phyloP scores from a whole-genome alignment of 1,140 invertebrate species.

The Formica exsecta region DNA sequence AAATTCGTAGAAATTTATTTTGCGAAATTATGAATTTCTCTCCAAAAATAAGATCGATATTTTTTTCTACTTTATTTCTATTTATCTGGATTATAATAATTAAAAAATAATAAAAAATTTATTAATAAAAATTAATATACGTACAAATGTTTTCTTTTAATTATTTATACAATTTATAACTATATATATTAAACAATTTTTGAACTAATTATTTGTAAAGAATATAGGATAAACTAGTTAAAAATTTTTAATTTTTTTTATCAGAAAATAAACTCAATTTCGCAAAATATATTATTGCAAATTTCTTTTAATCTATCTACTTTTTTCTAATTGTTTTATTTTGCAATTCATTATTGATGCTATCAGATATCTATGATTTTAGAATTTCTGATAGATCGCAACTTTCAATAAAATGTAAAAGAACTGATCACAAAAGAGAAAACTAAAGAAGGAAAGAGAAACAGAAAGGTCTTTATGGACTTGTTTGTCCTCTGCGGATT shows the following conservation, averaged over 20 bases:
- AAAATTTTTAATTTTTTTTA: background rate
- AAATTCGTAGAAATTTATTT: conserved; percentile 18
- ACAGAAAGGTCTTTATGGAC: conserved; percentile 76
- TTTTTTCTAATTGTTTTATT: background rate
- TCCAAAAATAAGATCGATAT: conserved; percentile 1
- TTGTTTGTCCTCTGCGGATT: conserved; percentile 78
- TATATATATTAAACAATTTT: background rate
- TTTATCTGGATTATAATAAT: background rate
- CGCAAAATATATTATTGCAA: background rate
- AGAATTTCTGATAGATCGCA: conserved; percentile 52
- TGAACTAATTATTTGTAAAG: background rate
- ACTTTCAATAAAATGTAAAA: conserved; percentile 68
- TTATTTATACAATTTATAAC: background rate
- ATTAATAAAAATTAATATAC: background rate
- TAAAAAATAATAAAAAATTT: background rate
- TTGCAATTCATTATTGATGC: conserved; percentile 6
- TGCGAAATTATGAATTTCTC: conserved; percentile 13
- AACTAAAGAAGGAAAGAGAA: conserved; percentile 36
- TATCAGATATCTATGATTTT: background rate
- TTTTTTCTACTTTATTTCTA: background rate
- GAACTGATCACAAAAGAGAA: conserved; percentile 46
- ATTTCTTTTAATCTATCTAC: background rate
- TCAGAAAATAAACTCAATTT: background rate
- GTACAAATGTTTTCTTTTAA: background rate
- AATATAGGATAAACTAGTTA: background rate